A percentile compares a stretch with the other conserved stretches of the same genome.
Evolutionary conservation across 2,888 invertebrate species (phyloP).

Genomic region (Megaustenia siamemsis): DNA sequence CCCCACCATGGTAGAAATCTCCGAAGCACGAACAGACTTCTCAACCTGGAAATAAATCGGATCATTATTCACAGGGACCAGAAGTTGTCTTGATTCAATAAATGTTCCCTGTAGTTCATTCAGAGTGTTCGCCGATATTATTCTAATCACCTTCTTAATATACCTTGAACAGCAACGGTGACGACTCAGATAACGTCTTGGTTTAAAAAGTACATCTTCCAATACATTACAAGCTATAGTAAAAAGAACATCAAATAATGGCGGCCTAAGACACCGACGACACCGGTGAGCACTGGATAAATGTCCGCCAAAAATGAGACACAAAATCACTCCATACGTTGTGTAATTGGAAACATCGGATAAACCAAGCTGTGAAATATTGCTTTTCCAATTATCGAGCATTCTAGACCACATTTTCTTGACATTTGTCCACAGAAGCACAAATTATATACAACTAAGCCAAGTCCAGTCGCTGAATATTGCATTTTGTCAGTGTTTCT

Average conservation of each 20-base stretch:
- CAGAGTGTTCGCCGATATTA: constrained; percentile 11
- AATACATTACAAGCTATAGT: constrained; percentile 19
- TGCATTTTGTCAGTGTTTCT: background rate
- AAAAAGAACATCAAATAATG: background rate
- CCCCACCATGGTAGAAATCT: constrained; percentile 42
- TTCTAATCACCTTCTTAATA: too few species aligned
- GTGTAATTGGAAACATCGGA: background rate
- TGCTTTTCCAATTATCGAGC: background rate
- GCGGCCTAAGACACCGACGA: too few species aligned
- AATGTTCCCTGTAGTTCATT: constrained; percentile 17
- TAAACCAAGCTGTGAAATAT: background rate
- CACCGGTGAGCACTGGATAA: background rate
- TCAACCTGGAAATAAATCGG: background rate
- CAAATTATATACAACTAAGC: background rate
- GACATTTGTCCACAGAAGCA: too few species aligned
- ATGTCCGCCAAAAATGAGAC: background rate
- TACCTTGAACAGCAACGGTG: too few species aligned
- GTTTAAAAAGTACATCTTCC: background rate
- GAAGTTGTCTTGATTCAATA: background rate
- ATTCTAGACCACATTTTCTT: background rate
- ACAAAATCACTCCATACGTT: background rate
- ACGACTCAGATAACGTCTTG: background rate
- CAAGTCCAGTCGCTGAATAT: background rate
- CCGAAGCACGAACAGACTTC: background rate
- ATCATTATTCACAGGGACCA: background rate